A percentile compares a stretch with the other conserved stretches of the same genome.
Conservation (phyloP, 2,888 invertebrate species). For the Muschampia plurimacula region DNA sequence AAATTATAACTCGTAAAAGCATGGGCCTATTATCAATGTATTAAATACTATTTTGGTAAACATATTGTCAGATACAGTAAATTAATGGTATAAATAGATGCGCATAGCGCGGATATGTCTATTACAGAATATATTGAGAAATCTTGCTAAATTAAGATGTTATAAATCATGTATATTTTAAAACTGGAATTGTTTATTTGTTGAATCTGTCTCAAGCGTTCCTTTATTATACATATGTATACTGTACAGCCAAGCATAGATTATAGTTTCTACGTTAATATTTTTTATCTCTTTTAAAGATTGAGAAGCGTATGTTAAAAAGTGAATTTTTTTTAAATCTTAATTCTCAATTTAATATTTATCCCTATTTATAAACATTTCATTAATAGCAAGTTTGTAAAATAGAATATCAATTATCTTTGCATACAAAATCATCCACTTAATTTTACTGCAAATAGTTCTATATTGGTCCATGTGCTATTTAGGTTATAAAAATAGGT, state of each 20-base stretch:
- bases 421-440: neutral
- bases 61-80: neutral
- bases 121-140: neutral
- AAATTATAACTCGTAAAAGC: constrained; percentile 42
- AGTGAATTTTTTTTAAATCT: neutral
- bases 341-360: neutral
- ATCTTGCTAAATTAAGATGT: constrained; percentile 10
- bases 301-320: no score
- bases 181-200: constrained; percentile 17
- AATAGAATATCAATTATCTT: neutral
- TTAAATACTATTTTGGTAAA: constrained; percentile 28
- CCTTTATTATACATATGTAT: neutral
- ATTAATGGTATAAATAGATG: neutral
- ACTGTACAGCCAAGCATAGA: neutral
- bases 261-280: neutral
- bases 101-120: constrained; percentile 25
- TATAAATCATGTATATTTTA: constrained; percentile 14
- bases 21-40: constrained; percentile 28
- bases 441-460: neutral
- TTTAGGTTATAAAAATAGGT: constrained; percentile 55
- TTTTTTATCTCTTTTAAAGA: no score
- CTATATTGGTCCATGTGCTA: constrained; percentile 44
- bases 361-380: neutral
- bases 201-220: neutral
- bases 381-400: neutral